Evolutionary conservation across 30 jellyfish, hydroid and myxozoan species (phyloP), one percentile per base, ranked within the genome.

Genomic region (Euphysa ruthae): DNA sequence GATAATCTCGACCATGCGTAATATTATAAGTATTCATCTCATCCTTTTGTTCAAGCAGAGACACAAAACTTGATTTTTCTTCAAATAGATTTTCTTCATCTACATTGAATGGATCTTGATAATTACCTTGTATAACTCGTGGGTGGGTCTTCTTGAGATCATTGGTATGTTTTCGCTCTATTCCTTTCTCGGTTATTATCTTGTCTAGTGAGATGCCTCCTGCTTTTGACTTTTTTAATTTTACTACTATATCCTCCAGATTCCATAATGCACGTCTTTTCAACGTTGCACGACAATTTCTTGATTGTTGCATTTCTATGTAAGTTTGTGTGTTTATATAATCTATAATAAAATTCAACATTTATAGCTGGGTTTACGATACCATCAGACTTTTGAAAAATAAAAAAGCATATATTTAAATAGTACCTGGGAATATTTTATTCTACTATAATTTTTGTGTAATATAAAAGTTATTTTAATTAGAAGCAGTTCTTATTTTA

Each of bases 11-110:
- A n/a, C n/a, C n/a, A n/a, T n/a, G n/a, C n/a, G n/a, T n/a, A n/a
- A n/a, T n/a, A n/a, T 56, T 56, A 8, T 3, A 56, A 56, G 23
- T 4, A 23, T 14, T 61, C 22, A 21, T 34, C 7, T 27, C 28
- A 61, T 61, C 74, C 26, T 27, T 61, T 61, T 61, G 35, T 61
- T 61, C 74, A 3, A 61, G 62, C 21, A 29, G 63, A 29, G 74
- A 29, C 14, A 61, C 24, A 4, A 61, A 61, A 32, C 24, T 21
- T 10, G 74, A 61, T 61, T 61, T 61, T 25, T 61, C 74, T 29
- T 61, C 74, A 10, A 19, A 27, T 61, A 18, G 18, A 0, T 20
- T 33, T 22, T 68, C 80, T 4, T 14, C 61, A 26, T 4, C 32
- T 3, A 3, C 6, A 56, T 2, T 4, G 60, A 5, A n/a, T n/a